Base-by-base conservation (phyloP, 1,140 invertebrate species). In the Onthophagus taurus region DNA sequence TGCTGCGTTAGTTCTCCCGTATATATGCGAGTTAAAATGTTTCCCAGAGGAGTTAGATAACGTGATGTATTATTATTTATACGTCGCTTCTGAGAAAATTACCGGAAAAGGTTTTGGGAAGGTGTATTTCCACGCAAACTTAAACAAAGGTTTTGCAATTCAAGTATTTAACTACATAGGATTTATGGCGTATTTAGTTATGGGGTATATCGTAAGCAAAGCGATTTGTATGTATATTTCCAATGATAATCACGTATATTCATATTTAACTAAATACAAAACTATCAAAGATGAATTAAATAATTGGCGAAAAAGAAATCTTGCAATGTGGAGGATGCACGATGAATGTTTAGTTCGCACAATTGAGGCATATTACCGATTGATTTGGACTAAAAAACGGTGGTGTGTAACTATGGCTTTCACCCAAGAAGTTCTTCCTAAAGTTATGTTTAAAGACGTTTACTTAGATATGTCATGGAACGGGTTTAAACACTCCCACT, bases 401-500 rank as follows among this genome's bases (percentile, higher is more conserved):
- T 31, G 31, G 16, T 31, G 16, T 4, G 14, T 16, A 17, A 9
- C 38, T 8, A 21, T 21, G 7, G 16, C 14, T 1, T 13, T 29
- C 4, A 17, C n/a, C 13, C 12, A 41, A 33, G 20, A 46, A n/a
- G 41, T 33, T 3, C 14, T 46, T 12, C 44, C 44, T 9, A n/a
- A 21, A 20, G 21, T 39, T 7, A 31, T 46, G 19, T 31, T 21
- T 5, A 39, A 36, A 37, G 44, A 46, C 13, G 41, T 51, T 7
- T 39, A 29, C 26, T 17, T 51, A 19, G 49, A 51, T 33, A 29
- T 48, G 4, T 44, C 34, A 1, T 51, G 49, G 49, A 21, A 51
- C 16, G 34, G 30, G 11, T 30, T 51, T n/a, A 48, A 48, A 26
- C 51, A 52, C 21, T 52, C 51, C 0, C 39, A 34, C 20, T 31